phyloP scores from a whole-genome alignment of 2,113 vertebrate genomes.

The Rhinopomastus cyanomelas region DNA sequence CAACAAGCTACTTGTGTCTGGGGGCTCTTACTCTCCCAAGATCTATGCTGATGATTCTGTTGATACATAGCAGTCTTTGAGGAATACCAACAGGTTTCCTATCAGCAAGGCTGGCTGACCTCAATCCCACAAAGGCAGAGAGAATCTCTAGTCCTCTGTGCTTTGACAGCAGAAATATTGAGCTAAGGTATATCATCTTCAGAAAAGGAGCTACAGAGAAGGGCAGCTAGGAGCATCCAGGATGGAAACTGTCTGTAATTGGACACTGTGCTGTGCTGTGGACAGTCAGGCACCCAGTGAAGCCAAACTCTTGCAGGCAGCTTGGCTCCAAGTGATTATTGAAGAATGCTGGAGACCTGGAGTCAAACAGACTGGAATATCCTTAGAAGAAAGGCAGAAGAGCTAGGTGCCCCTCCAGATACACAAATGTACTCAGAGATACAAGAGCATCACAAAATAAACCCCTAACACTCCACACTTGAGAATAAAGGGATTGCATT shows the following conservation, averaged over 20 bases:
- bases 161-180: neutral
- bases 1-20: neutral
- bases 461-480: too few relatives aligned
- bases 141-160: neutral
- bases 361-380: neutral
- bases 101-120: neutral
- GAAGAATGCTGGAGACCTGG: slow-evolving; percentile 40
- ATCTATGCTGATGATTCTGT: neutral
- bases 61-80: neutral
- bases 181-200: neutral
- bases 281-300: neutral
- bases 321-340: slow-evolving; percentile 48
- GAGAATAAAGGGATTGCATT: neutral
- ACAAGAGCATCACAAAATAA: neutral
- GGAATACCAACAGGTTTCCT: neutral
- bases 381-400: neutral
- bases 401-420: neutral
- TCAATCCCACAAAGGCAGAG: neutral
- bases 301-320: neutral
- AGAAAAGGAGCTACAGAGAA: neutral
- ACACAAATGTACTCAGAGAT: neutral
- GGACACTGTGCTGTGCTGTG: neutral
- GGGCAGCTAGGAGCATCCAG: neutral
- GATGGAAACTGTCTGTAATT: neutral
- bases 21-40: neutral